Evolutionary conservation across 2,888 invertebrate species (phyloP).

Genomic region (Halictus quadricinctus): DNA sequence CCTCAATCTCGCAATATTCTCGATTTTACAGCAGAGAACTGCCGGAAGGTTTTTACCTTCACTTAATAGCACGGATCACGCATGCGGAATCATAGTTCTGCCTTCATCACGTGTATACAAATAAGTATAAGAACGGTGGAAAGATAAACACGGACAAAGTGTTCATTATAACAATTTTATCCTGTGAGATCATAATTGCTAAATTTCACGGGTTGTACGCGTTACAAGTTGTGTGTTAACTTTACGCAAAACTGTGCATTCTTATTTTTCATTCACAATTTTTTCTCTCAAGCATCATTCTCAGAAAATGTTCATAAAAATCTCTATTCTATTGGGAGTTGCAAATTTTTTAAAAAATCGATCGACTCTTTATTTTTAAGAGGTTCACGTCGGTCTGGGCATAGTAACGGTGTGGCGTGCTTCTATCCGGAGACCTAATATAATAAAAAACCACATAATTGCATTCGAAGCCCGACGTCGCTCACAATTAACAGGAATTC

Average conservation of each 20-base stretch:
- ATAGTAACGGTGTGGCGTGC: background rate
- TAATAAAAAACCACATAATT: slow-evolving; percentile 42
- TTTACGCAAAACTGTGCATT: too few species aligned
- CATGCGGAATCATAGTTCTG: slow-evolving; percentile 35
- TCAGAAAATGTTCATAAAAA: too few species aligned
- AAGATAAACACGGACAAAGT: background rate
- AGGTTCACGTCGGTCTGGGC: background rate
- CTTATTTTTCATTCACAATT: background rate
- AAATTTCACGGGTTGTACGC: background rate
- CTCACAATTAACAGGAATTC: slow-evolving; percentile 53
- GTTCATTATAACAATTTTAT: background rate
- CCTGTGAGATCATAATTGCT: background rate
- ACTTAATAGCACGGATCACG: slow-evolving; percentile 51
- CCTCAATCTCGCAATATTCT: slow-evolving; percentile 46
- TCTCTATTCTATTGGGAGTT: too few species aligned
- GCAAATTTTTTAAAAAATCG: too few species aligned
- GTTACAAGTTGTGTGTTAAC: background rate
- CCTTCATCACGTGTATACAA: slow-evolving; percentile 27
- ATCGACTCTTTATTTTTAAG: background rate
- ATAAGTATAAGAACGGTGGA: background rate
- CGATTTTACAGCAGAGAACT: slow-evolving; percentile 36
- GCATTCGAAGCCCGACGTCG: slow-evolving; percentile 4
- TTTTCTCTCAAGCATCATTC: background rate
- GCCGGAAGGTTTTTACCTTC: slow-evolving; percentile 64
- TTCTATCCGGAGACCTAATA: slow-evolving; percentile 21